phyloP scores from a whole-genome alignment of 1,140 invertebrate species.

The Solenopsis fugax region DNA sequence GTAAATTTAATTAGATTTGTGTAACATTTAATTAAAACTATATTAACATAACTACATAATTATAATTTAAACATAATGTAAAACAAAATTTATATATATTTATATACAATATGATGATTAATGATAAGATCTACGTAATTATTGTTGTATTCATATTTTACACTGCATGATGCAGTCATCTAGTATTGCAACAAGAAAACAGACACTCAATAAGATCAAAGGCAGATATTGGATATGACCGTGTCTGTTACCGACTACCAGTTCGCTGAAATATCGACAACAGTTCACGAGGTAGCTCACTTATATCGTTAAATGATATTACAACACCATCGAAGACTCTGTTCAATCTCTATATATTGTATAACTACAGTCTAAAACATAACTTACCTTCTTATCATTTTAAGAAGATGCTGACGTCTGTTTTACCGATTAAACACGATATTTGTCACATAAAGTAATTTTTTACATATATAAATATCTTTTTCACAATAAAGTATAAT shows the following conservation, averaged over 20 bases:
- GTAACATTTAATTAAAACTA: not conserved
- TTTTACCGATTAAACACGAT: too few relatives aligned
- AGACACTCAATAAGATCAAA: not conserved
- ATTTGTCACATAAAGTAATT: too few relatives aligned
- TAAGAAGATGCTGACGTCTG: not conserved
- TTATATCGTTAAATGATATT: not conserved
- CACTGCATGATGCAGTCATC: not conserved
- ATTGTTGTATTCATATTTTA: not conserved
- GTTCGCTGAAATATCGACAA: slow-evolving; percentile 14
- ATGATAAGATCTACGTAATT: not conserved
- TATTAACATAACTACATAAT: too few relatives aligned
- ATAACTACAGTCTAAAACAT: slow-evolving; percentile 5
- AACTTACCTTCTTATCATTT: not conserved
- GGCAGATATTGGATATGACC: not conserved
- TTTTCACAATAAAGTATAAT: too few relatives aligned
- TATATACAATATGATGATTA: not conserved
- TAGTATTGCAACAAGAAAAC: not conserved
- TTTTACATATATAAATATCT: too few relatives aligned
- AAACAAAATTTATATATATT: not conserved
- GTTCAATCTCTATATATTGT: not conserved
- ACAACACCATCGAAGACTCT: not conserved
- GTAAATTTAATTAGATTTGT: not conserved
- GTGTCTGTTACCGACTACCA: slow-evolving; percentile 4
- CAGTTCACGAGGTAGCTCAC: not conserved
- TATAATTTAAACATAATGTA: not conserved